Conservation (phyloP, 2,113 vertebrate genomes). For the Periophthalmodon schlosseri region DNA sequence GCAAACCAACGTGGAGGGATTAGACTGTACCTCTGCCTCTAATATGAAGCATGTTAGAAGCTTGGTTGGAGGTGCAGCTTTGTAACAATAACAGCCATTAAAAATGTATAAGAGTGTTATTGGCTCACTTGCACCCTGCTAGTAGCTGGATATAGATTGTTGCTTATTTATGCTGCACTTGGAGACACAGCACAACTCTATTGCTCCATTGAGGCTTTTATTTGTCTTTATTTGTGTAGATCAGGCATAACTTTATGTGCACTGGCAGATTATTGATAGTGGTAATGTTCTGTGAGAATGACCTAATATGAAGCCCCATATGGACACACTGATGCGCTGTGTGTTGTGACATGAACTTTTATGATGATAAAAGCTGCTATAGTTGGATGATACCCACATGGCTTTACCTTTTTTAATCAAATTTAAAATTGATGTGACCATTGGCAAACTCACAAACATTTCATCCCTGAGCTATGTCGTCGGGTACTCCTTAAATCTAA, state of each 20-base stretch:
- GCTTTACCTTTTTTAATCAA: background rate
- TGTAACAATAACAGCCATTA: conserved; percentile 14
- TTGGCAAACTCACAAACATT: no score
- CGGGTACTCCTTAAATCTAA: no score
- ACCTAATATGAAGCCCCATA: background rate
- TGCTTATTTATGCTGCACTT: conserved; percentile 4
- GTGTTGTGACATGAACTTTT: background rate
- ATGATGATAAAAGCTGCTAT: background rate
- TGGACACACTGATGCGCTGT: background rate
- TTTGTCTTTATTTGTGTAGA: background rate
- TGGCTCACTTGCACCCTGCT: conserved; percentile 7
- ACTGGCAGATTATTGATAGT: background rate
- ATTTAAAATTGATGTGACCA: no score
- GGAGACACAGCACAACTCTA: background rate
- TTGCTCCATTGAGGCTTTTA: background rate
- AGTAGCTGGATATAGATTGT: conserved; percentile 8
- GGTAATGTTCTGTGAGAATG: background rate
- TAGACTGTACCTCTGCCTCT: background rate
- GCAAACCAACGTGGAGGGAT: background rate
- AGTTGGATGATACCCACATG: background rate
- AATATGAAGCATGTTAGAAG: conserved; percentile 6
- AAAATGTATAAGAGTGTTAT: conserved; percentile 15
- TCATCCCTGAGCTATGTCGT: no score
- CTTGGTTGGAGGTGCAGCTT: background rate
- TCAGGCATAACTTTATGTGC: background rate